Percentiles rank a stretch among this genome's conserved stretches.
These are phyloP conservation scores for Nycteola revayana DNA, from an alignment of 2,888 invertebrate species.

Conservation along the genomic window DNA sequence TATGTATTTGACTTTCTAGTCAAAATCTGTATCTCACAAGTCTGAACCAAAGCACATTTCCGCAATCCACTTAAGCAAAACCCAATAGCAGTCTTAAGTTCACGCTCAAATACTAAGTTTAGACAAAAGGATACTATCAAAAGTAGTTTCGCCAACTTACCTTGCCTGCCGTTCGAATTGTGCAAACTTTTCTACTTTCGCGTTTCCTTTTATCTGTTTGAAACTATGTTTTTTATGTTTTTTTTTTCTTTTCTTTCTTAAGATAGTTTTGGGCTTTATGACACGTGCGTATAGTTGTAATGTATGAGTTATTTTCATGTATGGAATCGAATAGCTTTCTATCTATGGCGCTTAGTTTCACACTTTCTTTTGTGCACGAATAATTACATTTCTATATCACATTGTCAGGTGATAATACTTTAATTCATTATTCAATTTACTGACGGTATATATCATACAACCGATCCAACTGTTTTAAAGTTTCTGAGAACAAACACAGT, in stretches of 20 bases:
- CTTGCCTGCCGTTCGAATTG: conserved; percentile 65
- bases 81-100: conserved; percentile 60
- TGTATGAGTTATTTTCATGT: too few relatives aligned
- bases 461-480: too few relatives aligned
- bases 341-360: too few relatives aligned
- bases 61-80: conserved; percentile 17
- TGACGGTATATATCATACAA: too few relatives aligned
- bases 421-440: too few relatives aligned
- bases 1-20: too few relatives aligned
- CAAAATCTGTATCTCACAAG: too few relatives aligned
- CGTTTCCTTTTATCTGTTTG: conserved; percentile 72
- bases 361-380: too few relatives aligned
- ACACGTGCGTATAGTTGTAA: conserved; percentile 56
- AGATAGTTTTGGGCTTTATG: conserved; percentile 49
- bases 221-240: conserved; percentile 73
- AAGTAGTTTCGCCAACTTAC: conserved; percentile 65
- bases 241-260: conserved; percentile 59
- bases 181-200: conserved; percentile 74
- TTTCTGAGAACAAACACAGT: too few relatives aligned
- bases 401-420: too few relatives aligned
- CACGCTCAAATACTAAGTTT: conserved; percentile 68
- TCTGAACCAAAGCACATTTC: conserved; percentile 17
- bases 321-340: too few relatives aligned
- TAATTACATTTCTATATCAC: too few relatives aligned
- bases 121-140: conserved; percentile 73